A percentile compares a stretch with the other conserved stretches of the same genome.
These are phyloP conservation scores for Allobates femoralis DNA, from an alignment of 2,797 vertebrate genomes.

Conservation along the genomic window DNA sequence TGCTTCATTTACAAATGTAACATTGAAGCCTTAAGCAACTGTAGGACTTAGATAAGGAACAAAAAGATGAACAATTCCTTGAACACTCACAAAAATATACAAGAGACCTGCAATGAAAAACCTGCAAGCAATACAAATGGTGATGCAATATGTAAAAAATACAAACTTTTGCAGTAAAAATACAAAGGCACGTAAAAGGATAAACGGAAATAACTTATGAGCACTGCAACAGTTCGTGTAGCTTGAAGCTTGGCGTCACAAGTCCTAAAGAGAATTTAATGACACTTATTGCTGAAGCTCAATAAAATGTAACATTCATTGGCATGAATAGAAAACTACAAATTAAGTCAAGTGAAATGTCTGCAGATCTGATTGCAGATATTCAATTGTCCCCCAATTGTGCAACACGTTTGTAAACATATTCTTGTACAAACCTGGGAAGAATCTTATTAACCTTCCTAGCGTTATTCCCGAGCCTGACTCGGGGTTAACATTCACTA, in stretches of 20 bases:
- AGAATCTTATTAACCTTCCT: too few species aligned
- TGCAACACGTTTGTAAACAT: constrained; percentile 12
- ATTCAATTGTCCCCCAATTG: background rate
- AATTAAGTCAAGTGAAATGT: background rate
- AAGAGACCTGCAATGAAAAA: constrained; percentile 71
- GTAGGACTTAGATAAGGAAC: constrained; percentile 69
- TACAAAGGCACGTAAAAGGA: constrained; percentile 79
- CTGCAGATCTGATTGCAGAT: background rate
- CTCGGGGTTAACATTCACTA: too few species aligned
- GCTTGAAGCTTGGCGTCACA: constrained; percentile 5
- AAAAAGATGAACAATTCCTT: constrained; percentile 62
- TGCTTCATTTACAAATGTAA: constrained; percentile 71
- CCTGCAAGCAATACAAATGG: constrained; percentile 68
- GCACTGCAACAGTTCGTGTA: constrained; percentile 67
- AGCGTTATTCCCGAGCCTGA: too few species aligned
- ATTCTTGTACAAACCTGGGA: background rate
- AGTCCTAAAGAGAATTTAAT: constrained; percentile 17
- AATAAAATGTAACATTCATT: constrained; percentile 21
- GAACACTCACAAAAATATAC: constrained; percentile 70
- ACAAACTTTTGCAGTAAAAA: constrained; percentile 76
- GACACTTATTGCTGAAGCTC: constrained; percentile 63
- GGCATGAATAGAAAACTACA: constrained; percentile 29
- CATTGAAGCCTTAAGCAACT: constrained; percentile 67
- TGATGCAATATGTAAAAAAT: constrained; percentile 73
- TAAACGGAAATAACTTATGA: constrained; percentile 80